Base-by-base conservation (phyloP, 2,113 vertebrate genomes). In the Falcunculus frontatus region DNA sequence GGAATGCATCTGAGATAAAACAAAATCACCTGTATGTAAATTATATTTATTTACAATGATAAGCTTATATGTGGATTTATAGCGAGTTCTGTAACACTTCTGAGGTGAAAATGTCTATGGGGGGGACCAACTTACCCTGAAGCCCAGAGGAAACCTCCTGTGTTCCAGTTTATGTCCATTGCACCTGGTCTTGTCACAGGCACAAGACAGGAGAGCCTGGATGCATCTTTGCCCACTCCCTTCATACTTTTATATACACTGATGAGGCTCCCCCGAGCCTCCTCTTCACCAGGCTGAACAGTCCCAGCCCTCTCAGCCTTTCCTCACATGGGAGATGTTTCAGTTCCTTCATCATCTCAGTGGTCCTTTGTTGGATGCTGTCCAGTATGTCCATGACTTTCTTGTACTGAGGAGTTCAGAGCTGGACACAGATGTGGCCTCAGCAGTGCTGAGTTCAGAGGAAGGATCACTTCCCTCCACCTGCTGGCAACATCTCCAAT, bases 301-400 rank as follows among this genome's bases (percentile, higher is more conserved):
- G 30, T 39, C 15, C 8, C 25, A 80, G 12, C 7, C 50, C 4
- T 22, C 29, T n/a, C 42, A 84, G 52, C 10, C 35, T 76, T 82
- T 92, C 21, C 9, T 72, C 27, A 35, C 1, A 22, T 6, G 11
- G 13, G 23, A 68, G 46, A 14, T 5, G 4, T 22, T 86, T 29
- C 72, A 13, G 7, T 33, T 8, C 17, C n/a, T 41, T 41, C 15
- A 13, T 49, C 21, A 55, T 39, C 19, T 68, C 37, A 21, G 20
- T 30, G 7, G 13, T 20, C 13, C 10, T 55, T 74, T 0, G 0
- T 4, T 74, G 42, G 59, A n/a, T 21, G 44, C 3, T 47, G 6
- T 64, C 8, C 30, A 26, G 6, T 7, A 29, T 12, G 6, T 35
- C 19, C 4, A 0, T 30, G 37, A 30, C 11, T 63, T 27, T 73